Base-by-base conservation (phyloP, 2,797 vertebrate species). In the Gallinago solitaria region DNA sequence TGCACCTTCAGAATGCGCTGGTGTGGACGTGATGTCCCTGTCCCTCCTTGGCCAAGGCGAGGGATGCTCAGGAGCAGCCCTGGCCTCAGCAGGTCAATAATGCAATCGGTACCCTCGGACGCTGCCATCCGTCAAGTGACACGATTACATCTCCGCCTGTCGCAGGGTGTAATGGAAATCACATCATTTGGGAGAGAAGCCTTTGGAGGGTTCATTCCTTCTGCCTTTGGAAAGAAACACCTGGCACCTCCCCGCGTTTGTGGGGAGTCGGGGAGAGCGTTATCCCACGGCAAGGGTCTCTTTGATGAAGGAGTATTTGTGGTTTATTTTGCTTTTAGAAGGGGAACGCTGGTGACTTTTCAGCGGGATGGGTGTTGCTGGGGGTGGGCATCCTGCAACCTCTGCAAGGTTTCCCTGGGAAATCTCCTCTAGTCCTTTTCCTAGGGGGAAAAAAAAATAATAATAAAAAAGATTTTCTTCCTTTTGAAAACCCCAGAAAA, bases 181-280 rank as follows among this genome's bases (percentile, higher is more conserved):
- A 86, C 19, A 25, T 79, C 80, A 51, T 43, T n/a, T n/a, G 65
- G 21, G 83, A 32, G 21, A 51, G 86, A 83, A 82, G n/a, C 3
- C 8, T 76, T 45, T 39, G 2, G 28, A 91, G 69, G 77, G 83
- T 96, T 92, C 71, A 35, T 92, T 88, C 57, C 71, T 89, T 84
- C 56, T 73, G 56, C 41, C 39, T 88, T 87, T n/a, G 78, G 71
- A 95, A 92, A 95, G 25, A 70, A 78, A 53, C 9, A 24, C 9
- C 63, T 32, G 9, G 9, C 19, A 53, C 63, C 67, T 82, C 50
- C 41, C 30, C 3, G 12, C 15, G 0, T 89, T 89, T 82, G 13
- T 47, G 28, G 73, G 39, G 45, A 60, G n/a, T 25, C 51, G 45
- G 53, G 50, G 41, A 79, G n/a, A 43, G 48, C 2, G 9, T 89